Base-by-base conservation (phyloP, 2,797 vertebrate species). In the Arctocebus calabarensis region DNA sequence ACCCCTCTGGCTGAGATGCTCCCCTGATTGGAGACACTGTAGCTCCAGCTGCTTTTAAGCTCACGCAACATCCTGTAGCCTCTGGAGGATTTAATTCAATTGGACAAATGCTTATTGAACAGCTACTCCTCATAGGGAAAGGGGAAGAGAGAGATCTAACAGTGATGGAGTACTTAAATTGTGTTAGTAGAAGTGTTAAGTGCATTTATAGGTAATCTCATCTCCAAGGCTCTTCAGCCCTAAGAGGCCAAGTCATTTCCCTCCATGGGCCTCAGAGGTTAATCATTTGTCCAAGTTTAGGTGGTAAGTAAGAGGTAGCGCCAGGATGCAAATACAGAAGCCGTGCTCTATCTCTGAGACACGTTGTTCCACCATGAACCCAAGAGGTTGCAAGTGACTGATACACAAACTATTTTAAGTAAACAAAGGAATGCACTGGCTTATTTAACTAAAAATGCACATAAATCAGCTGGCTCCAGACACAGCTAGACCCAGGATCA, bases 31-130 rank as follows among this genome's bases (percentile, higher is more conserved):
- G 79, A 66, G 32, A 52, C 29, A 75, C 34, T 2, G 19, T 37
- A 64, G 45, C 40, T 84, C 73, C n/a, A 78, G 59, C 88, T 32
- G 77, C 85, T 93, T 94, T 66, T 52, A 85, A 85, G 77, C 52
- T 75, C 84, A 57, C 27, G 57, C 85, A 66, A 34, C 88, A 27
- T 66, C 70, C 78, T n/a, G 55, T 20, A 77, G 94, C 73, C 94
- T 81, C 96, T 48, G 27, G 92, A 94, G 92, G 61, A 81, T 82
- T 93, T 96, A 97, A 97, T 96, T 96, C 96, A 94, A 95, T 97
- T 94, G 77, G 71, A 22, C 88, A 90, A 93, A 94, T 57, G 84
- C 90, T 90, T 86, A 78, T 71, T 93, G 94, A 88, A 82, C 84
- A 95, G 84, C 91, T 78, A 55, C 43, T 85, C 87, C 87, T 27